Base-by-base conservation (phyloP, 1,140 invertebrate species). In the Radopholus similis region DNA sequence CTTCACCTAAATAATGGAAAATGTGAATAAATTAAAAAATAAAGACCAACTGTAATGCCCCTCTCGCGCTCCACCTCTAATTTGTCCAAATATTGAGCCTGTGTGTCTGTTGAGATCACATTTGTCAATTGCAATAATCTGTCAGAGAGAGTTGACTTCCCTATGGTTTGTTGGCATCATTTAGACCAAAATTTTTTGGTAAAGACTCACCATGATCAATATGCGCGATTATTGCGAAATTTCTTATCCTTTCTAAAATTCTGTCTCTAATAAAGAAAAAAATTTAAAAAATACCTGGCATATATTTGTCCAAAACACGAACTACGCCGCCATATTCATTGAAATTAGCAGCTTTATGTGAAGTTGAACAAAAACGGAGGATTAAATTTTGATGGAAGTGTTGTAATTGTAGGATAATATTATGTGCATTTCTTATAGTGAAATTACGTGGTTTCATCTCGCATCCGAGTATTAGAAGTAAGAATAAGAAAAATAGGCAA, bases 191-290 rank as follows among this genome's bases (percentile, higher is more conserved):
- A n/a, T 59, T 23, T 1, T 5, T 18, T 21, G 15, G n/a, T 23
- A 15, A 53, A 53, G 35, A 53, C 32, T 26, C 4, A 62, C 58
- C 95, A 87, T 97, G 94, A 84, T 97, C 95, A 15, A 97, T 90
- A 85, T 97, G 95, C 37, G 95, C 95, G 66, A 97, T 92, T 72
- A 97, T 96, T 83, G 91, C 90, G 79, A 97, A 95, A 83, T 95
- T 96, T 42, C 93, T 85, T 35, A 95, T 93, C 68, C 87, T 87
- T 66, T 90, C 88, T 53, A 88, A 78, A 3, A 63, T 28, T 38
- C 9, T n/a, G 49, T 28, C 23, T 42, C 51, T 21, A 9, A 44
- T 23, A 47, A 6, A 66, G 30, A 8, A 23, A 44, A 49, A 23
- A 32, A 51, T 15, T 5, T 34, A 38, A 51, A 13, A 54, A 3